Base-by-base conservation (phyloP, 2,888 invertebrate species). In the Machimus rusticus region DNA sequence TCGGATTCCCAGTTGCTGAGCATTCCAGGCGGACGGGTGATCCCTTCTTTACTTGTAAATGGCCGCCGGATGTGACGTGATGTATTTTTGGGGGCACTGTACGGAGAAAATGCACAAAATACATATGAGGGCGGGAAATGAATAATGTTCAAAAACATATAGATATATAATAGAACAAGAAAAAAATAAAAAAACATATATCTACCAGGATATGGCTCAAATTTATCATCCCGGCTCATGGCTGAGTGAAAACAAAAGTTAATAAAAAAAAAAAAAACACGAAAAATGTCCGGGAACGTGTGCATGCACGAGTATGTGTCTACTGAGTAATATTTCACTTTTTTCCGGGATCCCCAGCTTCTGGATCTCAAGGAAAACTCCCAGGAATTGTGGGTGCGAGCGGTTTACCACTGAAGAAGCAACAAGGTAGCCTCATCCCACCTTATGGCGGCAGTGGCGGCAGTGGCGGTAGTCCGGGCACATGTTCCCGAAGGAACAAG, bases 11-110 rank as follows among this genome's bases (percentile, higher is more conserved):
- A 82, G 94, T 94, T 86, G 95, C 95, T 88, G 94, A 95, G 91
- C 96, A 96, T 91, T 95, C 95, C 88, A 96, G 92, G 37, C 95
- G 95, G 87, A 96, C 95, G 77, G 95, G 94, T 31, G 95, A 95
- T 28, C 96, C 96, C 1, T 95, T 95, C 90, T 95, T 94, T 84
- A 94, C 94, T 90, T 94, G 94, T 82, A 94, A 92, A 87, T 93
- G 93, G 34, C 94, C 94, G 87, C 93, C 93, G 28, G 93, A 93
- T 9, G 94, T 93, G 23, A 94, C 93, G 90, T 93, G 93, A 89
- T 93, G 92, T 88, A 94, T 94, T 88, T 93, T 92, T 57, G 94
- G 94, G 34, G 94, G 94, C 86, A 94, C 94, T 94, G 92, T 74
- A 5, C 3, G 43, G 74, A 66, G 66, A 66, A 39, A 23, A 66